Percentiles rank a stretch among this genome's conserved stretches.
Evolutionary conservation across 2,113 vertebrate species (phyloP).

Genomic region (Archilochus colubris): DNA sequence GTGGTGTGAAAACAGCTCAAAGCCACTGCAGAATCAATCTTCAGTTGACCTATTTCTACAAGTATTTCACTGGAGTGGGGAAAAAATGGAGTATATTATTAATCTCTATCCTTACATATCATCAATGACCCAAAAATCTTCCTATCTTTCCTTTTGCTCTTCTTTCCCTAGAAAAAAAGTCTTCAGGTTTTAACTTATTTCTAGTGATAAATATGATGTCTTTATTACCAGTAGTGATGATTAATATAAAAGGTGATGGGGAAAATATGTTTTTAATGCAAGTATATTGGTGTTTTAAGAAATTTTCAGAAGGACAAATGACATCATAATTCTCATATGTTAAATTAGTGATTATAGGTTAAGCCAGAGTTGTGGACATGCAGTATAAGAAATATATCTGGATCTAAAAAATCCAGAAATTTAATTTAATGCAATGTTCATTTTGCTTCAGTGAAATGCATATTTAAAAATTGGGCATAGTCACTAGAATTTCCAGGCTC

Average conservation of each 20-base stretch:
- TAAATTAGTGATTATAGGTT: neutral
- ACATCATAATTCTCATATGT: neutral
- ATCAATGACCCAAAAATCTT: neutral
- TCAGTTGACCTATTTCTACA: conserved; percentile 32
- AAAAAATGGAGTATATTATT: conserved; percentile 16
- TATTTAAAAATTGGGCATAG: neutral
- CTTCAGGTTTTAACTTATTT: neutral
- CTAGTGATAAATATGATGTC: neutral
- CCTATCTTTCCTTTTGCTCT: neutral
- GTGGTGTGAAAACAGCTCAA: conserved; percentile 14
- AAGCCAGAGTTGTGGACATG: neutral
- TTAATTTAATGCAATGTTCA: neutral
- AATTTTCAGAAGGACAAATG: neutral
- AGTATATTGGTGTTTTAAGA: neutral
- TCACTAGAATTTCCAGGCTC: neutral
- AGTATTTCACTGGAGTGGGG: conserved; percentile 12
- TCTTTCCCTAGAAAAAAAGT: neutral
- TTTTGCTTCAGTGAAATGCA: neutral
- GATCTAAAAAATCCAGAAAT: neutral
- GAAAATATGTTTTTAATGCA: neutral
- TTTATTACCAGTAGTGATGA: neutral
- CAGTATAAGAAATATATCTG: neutral
- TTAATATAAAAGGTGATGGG: neutral
- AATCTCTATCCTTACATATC: conserved; percentile 14
- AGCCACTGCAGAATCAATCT: conserved; percentile 12